Conservation (phyloP, 1,140 invertebrate genomes). For the Meloidogyne hapla region DNA sequence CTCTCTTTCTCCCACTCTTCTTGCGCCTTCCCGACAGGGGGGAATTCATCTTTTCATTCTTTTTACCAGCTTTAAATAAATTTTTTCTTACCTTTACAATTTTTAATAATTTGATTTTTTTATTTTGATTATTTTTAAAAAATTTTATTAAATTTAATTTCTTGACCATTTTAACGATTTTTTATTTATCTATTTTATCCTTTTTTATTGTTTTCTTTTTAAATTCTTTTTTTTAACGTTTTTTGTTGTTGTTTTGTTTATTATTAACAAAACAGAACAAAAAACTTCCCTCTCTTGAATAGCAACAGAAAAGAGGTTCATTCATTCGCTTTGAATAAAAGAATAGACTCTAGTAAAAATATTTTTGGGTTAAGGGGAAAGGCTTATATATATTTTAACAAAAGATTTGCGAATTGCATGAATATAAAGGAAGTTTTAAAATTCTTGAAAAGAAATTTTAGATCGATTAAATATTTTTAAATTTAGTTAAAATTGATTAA, state of each 20-base stretch:
- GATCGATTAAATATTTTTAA: not conserved
- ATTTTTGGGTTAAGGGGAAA: not conserved
- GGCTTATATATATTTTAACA: constrained; percentile 3
- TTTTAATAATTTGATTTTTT: not conserved
- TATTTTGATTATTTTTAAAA: too few species aligned
- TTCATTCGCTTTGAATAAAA: not conserved
- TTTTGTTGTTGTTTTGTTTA: not conserved
- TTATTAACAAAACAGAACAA: constrained; percentile 3
- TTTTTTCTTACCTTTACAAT: not conserved
- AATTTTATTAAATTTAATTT: not conserved
- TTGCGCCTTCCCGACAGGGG: not conserved
- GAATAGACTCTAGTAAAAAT: not conserved
- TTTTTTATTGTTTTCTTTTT: not conserved
- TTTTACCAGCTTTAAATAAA: not conserved
- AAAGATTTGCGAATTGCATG: not conserved
- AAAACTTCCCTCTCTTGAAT: constrained; percentile 3
- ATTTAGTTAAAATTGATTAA: not conserved
- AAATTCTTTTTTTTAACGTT: not conserved
- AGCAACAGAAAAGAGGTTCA: not conserved
- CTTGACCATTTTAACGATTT: not conserved
- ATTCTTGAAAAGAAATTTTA: not conserved
- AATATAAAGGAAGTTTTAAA: not conserved
- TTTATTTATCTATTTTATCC: too few species aligned
- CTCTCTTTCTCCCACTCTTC: not conserved
- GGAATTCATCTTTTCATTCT: not conserved